Evolutionary conservation across 64 coral and sea anemone genomes (phyloP), one percentile per base, ranked within the genome.

Genomic region (Montipora capricornis): DNA sequence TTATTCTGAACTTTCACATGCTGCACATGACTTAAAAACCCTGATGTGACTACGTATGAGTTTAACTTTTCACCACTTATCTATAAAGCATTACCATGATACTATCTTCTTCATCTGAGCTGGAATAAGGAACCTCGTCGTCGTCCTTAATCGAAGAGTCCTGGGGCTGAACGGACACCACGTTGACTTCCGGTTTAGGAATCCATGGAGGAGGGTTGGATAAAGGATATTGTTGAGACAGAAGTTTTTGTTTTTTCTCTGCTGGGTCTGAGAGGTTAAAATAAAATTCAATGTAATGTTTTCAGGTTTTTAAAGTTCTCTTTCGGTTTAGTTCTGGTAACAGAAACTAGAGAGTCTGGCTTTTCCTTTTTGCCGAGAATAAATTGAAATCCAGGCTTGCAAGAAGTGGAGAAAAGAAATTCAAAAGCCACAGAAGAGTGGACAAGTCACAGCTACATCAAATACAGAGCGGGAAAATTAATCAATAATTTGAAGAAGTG

Each of bases 181-280:
- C 96, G 82, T 76, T 98, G 37, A 98, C 80, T 89, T 98, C 96
- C 79, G 96, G 96, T 95, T 98, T 98, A 17, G 96, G 96, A 44
- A 93, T 98, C 96, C 96, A 98, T 0, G 96, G 96, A 51, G 96
- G 96, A 47, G 93, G 93, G 8, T 95, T 93, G 88, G 88, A 79
- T 50, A 78, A 45, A 26, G 93, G 93, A 52, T 71, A 95, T 10
- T 90, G 61, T 47, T 83, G 81, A 19, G 89, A 73, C 20, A 73
- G 47, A 2, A 68, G 59, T 58, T 95, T 95, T 73, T 84, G 81
- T 5, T 82, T 73, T 75, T 89, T 94, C 66, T 55, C 24, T 75
- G 82, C 47, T 13, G 66, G 4, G 17, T 71, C 64, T 73, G 5
- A 12, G 22, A 47, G 61, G 68, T 4, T 0, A 20, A 84, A n/a